Conservation (phyloP, 2,888 invertebrate species). For the Drosophila fulvimacula region DNA sequence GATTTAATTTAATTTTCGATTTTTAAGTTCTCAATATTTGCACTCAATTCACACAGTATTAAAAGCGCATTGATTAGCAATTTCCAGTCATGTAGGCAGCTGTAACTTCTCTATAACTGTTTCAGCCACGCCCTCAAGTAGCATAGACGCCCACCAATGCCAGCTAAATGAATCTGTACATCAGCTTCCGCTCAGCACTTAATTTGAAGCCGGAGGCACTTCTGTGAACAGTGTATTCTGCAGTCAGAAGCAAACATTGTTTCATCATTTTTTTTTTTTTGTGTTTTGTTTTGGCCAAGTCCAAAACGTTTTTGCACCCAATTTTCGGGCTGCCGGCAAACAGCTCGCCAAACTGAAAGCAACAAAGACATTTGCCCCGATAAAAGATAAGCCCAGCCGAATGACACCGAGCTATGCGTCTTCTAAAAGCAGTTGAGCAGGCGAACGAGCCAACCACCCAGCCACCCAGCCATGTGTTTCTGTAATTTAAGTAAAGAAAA, state of each 20-base stretch:
- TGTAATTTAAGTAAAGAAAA: slow-evolving; percentile 76
- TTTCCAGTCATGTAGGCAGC: too few species aligned
- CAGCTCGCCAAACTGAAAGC: slow-evolving; percentile 19
- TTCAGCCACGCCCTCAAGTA: too few species aligned
- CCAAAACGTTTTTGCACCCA: slow-evolving; percentile 59
- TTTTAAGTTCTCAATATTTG: too few species aligned
- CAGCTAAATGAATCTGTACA: too few species aligned
- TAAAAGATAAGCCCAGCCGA: slow-evolving; percentile 50
- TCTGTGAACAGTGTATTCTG: background rate
- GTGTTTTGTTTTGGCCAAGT: slow-evolving; percentile 12
- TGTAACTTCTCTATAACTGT: too few species aligned
- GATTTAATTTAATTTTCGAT: too few species aligned
- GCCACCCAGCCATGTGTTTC: slow-evolving; percentile 38
- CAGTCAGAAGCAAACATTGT: background rate
- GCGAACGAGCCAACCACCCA: background rate
- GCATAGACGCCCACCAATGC: too few species aligned
- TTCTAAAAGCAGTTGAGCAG: slow-evolving; percentile 4
- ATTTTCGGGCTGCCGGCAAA: slow-evolving; percentile 61
- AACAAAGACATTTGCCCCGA: slow-evolving; percentile 46
- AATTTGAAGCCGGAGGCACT: background rate
- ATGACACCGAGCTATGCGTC: slow-evolving; percentile 24
- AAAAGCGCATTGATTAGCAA: too few species aligned
- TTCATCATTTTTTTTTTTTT: background rate
- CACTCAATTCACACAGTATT: too few species aligned
- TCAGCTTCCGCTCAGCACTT: too few species aligned